phyloP scores from a whole-genome alignment of 1,140 invertebrate species.

The Streblospio benedicti region DNA sequence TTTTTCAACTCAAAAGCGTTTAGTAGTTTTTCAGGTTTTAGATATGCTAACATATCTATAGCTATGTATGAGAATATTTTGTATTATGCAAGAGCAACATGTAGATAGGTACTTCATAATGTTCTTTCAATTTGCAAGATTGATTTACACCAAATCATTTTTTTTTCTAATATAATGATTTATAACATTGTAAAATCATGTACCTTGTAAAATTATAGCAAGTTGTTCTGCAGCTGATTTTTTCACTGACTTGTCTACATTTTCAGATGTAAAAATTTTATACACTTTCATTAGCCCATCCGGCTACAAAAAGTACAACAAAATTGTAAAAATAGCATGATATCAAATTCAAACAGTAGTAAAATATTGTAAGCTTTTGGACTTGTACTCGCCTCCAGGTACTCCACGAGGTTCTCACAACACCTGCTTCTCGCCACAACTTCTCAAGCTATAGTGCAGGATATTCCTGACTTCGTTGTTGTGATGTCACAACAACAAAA shows the following conservation, averaged over 20 bases:
- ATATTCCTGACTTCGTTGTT: no score
- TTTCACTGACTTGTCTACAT: constrained; percentile 37
- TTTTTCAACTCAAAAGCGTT: no score
- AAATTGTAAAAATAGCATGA: no score
- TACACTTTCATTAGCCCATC: constrained; percentile 37
- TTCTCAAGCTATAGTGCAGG: no score
- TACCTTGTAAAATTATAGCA: constrained; percentile 40
- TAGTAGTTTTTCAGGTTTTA: no score
- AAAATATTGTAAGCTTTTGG: constrained; percentile 40
- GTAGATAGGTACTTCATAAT: neutral
- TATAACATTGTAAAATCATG: neutral
- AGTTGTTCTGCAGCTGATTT: constrained; percentile 41
- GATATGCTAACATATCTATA: neutral
- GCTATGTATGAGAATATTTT: no score
- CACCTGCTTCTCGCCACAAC: no score
- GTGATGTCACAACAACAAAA: no score
- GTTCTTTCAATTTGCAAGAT: neutral
- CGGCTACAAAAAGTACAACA: constrained; percentile 30
- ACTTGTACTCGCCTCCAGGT: constrained; percentile 37
- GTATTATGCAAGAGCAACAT: neutral
- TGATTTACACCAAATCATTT: neutral
- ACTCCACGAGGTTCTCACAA: constrained; percentile 35
- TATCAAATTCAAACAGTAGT: no score
- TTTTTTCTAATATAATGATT: neutral
- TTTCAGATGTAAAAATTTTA: constrained; percentile 36